Base-by-base conservation (phyloP, 2,888 invertebrate species). In the Leptopilina drosophilae region DNA sequence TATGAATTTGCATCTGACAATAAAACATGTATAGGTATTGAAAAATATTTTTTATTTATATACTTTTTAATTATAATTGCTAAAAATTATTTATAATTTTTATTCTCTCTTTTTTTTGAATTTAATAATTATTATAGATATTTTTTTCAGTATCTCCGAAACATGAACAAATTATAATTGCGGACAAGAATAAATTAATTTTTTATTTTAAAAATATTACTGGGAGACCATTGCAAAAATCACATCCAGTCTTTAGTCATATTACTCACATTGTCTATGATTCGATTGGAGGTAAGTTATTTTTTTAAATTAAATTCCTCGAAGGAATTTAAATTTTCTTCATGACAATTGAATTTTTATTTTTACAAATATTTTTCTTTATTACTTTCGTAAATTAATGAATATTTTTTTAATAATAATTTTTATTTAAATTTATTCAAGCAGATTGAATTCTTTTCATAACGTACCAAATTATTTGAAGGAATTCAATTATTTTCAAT, bases 221-320 rank as follows among this genome's bases (percentile, higher is more conserved):
- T 42, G 96, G 96, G 4, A 94, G 94, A 84, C 95, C 96, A 3
- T 93, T 93, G 84, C 91, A 93, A 0, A 92, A 92, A 26, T 83
- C 85, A 9, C 87, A 89, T 78, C 42, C 5, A 42, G 86, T 65
- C 80, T 92, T 76, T 92, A 92, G 93, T 78, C 92, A 93, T 8
- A 94, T 96, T 14, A 94, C 94, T 69, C 95, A 95, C 15, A 91
- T 97, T 90, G 94, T 95, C 0, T 96, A 94, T 85, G 95, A 96
- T 85, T 93, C 93, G 4, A 84, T 93, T 0, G 93, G 93, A 80
- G 93, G 94, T 86, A 92, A 73, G 5, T 62, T 20, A 7, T 8
- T 42, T 42, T 42, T 8, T 42, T 42, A 42, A 42, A 42, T 42
- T 42, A 42, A 42, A 42, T 7, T 42, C 3, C 6, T 7, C 7